Evolutionary conservation across 2,797 vertebrate genomes (phyloP), one percentile per base, ranked within the genome.

Genomic region (Corythornis leucogaster): DNA sequence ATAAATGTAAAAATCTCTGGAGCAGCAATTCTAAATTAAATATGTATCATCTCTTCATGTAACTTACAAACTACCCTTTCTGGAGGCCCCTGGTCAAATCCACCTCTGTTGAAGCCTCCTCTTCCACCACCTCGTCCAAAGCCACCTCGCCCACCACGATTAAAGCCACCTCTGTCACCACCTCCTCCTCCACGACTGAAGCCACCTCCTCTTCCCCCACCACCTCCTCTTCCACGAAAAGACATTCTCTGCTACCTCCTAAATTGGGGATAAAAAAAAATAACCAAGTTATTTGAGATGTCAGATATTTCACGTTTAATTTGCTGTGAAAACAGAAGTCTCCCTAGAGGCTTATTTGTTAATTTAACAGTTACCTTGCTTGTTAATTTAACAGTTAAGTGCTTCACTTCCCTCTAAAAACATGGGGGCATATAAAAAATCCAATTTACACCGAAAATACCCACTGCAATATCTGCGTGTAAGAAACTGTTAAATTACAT

Each of bases 61-160:
- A n/a, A 97, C 98, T 96, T 98, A 99, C 99, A 98, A 14, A 99
- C 99, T 73, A 99, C 99, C 28, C 98, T 94, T 62, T 99, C 99
- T 0, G 99, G 99, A 51, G 99, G 99, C 19, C 99, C 99, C 68
- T 98, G 98, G 91, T 98, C 98, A 31, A 94, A 99, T 94, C 99
- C 97, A 87, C 98, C 97, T 96, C 98, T 98, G 96, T 98, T 98
- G 95, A 98, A 99, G 43, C 99, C 99, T 38, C 99, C 99, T 95
- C 99, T 96, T 58, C 98, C 97, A 4, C 98, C 97, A 89, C 97
- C 96, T 21, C 97, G 95, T 67, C 98, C 98, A 63, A 97, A 98
- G 25, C 98, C 98, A 21, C 98, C 98, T 79, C 98, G 92, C 19
- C 96, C 96, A 0, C 97, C 97, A 1, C 97, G 96, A 74, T 30